phyloP scores from a whole-genome alignment of 2,113 vertebrate genomes.

The Rana temporaria region DNA sequence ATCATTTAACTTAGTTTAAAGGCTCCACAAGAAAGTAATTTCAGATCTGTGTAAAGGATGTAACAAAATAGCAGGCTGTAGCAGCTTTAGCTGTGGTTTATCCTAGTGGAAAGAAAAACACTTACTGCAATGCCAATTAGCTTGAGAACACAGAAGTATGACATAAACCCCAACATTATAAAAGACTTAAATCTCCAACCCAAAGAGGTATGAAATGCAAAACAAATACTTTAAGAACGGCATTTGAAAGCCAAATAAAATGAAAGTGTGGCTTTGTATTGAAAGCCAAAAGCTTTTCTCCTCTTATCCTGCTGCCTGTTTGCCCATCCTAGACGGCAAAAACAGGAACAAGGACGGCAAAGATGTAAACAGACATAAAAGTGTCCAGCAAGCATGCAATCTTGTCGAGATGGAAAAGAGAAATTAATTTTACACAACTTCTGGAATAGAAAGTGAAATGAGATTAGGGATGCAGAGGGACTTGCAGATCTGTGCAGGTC shows the following conservation, averaged over 20 bases:
- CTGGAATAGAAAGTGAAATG: neutral
- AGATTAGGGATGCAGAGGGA: constrained; percentile 39
- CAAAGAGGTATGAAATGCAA: constrained; percentile 75
- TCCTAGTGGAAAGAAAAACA: constrained; percentile 78
- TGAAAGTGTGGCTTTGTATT: constrained; percentile 62
- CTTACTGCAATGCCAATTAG: constrained; percentile 83
- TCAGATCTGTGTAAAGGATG: constrained; percentile 74
- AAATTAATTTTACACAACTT: constrained; percentile 41
- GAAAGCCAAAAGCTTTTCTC: constrained; percentile 63
- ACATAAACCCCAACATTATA: constrained; percentile 76
- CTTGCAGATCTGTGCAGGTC: neutral
- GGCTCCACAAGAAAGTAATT: constrained; percentile 73
- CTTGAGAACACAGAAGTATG: constrained; percentile 68
- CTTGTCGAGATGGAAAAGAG: constrained; percentile 19
- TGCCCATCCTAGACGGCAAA: constrained; percentile 56
- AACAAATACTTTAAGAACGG: constrained; percentile 72
- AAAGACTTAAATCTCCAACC: constrained; percentile 83
- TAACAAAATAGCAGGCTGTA: constrained; percentile 78
- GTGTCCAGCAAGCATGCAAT: constrained; percentile 12
- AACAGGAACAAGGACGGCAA: constrained; percentile 48
- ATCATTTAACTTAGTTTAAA: constrained; percentile 78
- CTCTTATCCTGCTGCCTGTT: constrained; percentile 64
- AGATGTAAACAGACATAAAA: constrained; percentile 51
- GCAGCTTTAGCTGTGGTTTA: constrained; percentile 80
- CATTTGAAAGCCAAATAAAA: constrained; percentile 71